Conservation (phyloP, 2,797 vertebrate genomes). For the Remorina albescens region DNA sequence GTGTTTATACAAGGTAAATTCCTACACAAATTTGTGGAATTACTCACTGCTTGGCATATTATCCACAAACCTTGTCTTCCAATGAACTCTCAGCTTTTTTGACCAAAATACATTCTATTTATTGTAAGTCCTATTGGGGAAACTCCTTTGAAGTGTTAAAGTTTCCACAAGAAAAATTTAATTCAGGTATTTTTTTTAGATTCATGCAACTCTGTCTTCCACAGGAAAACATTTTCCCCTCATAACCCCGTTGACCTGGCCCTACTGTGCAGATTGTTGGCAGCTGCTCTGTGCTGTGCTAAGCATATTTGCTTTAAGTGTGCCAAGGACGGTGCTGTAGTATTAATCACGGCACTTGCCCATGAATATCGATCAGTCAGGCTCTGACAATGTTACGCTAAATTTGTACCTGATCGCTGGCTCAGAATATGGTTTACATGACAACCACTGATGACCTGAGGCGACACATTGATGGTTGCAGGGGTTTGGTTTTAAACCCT, state of each 20-base stretch:
- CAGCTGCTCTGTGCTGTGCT: slow-evolving; percentile 2
- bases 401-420: neutral
- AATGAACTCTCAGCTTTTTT: neutral
- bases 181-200: slow-evolving; percentile 26
- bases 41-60: neutral
- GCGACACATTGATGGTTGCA: neutral
- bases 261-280: slow-evolving; percentile 29
- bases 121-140: no score
- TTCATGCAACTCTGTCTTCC: slow-evolving; percentile 1
- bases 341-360: neutral
- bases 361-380: slow-evolving; percentile 12
- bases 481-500: slow-evolving; percentile 7
- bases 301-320: slow-evolving; percentile 34
- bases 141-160: neutral
- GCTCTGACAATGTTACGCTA: neutral
- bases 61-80: neutral
- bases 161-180: neutral
- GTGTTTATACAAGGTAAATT: no score
- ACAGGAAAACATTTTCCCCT: slow-evolving; percentile 7
- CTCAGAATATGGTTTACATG: neutral
- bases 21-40: no score
- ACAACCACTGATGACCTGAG: neutral
- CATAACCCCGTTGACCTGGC: slow-evolving; percentile 23
- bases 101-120: no score
- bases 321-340: neutral